A percentile compares a stretch with the other conserved stretches of the same genome.
Evolutionary conservation across 2,888 invertebrate genomes (phyloP).

Genomic region (Phengaris arion): DNA sequence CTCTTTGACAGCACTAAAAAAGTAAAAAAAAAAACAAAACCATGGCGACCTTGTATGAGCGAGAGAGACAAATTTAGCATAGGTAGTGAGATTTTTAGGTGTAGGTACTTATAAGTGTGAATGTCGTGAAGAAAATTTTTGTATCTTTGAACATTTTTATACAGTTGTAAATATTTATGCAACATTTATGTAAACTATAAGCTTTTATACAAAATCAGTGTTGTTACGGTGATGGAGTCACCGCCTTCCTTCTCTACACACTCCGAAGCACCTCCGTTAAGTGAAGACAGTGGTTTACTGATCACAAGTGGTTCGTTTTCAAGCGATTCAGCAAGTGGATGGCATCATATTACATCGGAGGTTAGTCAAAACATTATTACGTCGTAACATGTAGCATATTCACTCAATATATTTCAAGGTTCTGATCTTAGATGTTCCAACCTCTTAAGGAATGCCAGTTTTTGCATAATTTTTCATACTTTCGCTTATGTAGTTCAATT

Average conservation of each 20-base stretch:
- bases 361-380: constrained; percentile 57
- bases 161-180: constrained; percentile 45
- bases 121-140: constrained; percentile 44
- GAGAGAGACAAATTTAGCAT: constrained; percentile 35
- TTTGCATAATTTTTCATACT: constrained; percentile 21
- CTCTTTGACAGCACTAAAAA: neutral
- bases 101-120: constrained; percentile 37
- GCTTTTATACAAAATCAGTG: constrained; percentile 44
- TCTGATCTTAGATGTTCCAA: constrained; percentile 16
- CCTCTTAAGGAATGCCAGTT: constrained; percentile 23
- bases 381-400: constrained; percentile 29
- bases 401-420: constrained; percentile 10
- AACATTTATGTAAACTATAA: constrained; percentile 51
- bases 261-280: constrained; percentile 85
- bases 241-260: constrained; percentile 87
- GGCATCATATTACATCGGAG: constrained; percentile 84
- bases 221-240: constrained; percentile 83
- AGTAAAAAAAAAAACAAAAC: constrained; percentile 31
- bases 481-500: constrained; percentile 5
- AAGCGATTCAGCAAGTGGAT: constrained; percentile 84
- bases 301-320: constrained; percentile 87
- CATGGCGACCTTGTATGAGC: constrained; percentile 33
- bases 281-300: constrained; percentile 87
- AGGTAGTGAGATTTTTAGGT: constrained; percentile 32
- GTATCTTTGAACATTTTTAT: constrained; percentile 47